phyloP scores from a whole-genome alignment of 2,888 invertebrate genomes.

The Lycaena phlaeas region DNA sequence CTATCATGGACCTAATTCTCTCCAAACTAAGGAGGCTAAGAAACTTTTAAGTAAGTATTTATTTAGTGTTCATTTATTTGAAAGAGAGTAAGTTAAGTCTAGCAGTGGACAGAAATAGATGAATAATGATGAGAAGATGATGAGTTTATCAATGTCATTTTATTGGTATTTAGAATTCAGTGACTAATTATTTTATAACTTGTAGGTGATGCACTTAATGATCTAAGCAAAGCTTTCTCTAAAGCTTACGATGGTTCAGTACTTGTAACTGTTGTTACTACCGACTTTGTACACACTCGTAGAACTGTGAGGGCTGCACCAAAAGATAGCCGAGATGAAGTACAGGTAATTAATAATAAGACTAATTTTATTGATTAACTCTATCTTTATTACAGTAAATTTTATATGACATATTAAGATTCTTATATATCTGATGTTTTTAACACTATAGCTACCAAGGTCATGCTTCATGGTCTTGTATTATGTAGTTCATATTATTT shows the following conservation, averaged over 20 bases:
- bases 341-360: not conserved
- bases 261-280: constrained; percentile 76
- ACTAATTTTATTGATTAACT: not conserved
- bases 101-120: no score
- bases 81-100: no score
- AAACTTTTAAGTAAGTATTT: constrained; percentile 66
- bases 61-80: not conserved
- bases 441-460: no score
- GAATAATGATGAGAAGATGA: not conserved
- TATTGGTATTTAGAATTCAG: no score
- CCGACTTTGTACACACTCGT: constrained; percentile 77
- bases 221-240: constrained; percentile 67
- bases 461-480: no score
- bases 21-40: constrained; percentile 76
- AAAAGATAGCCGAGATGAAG: constrained; percentile 30
- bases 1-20: constrained; percentile 76
- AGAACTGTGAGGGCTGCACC: constrained; percentile 45
- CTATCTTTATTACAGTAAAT: not conserved
- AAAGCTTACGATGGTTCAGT: constrained; percentile 73
- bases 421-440: not conserved
- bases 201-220: constrained; percentile 54
- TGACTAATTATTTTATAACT: not conserved
- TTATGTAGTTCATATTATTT: no score
- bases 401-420: not conserved
- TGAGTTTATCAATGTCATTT: not conserved